Base-by-base conservation (phyloP, 1,140 invertebrate species). In the Chironomus tepperi region DNA sequence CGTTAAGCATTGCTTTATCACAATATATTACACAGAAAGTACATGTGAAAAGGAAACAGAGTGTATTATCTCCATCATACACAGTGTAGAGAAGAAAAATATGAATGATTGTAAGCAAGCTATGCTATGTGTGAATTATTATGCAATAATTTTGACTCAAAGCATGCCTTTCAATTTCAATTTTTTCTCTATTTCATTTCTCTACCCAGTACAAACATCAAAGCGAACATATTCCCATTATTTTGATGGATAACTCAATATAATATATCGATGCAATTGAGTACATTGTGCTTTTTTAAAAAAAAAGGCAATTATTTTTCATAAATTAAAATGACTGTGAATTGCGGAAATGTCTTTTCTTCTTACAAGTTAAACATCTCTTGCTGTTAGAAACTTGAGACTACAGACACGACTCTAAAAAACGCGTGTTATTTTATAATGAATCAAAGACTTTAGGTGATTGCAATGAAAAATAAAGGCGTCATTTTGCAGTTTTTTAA, bases 291-390 rank as follows among this genome's bases (percentile, higher is more conserved):
- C 47, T 15, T n/a, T 57, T 57, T 15, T 5, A 34, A 34, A 34
- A 34, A n/a, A 57, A 12, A 57, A 57, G 15, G 10, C 47, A 57
- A 57, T 57, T 57, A 57, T 57, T n/a, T 34, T 57, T 57, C 47
- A 57, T 57, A 57, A 57, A 57, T 57, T 5, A 5, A 57, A 57
- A 12, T 15, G 10, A 57, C 7, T 57, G 47, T 57, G 47, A 57
- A 57, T 57, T 57, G 47, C 47, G 47, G 47, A 57, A 57, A 57
- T 57, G 47, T 57, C 47, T 57, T 57, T 57, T 57, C 47, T 57
- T 57, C 24, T 34, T 34, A 34, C 24, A 34, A 34, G 24, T 5
- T 34, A 34, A 34, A 34, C 24, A 34, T 34, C 1, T 34, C 24
- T 34, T 34, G 5, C 24, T 34, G 24, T 34, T 34, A 34, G 24